phyloP scores from a whole-genome alignment of 2,113 vertebrate species.

The Centrocercus urophasianus region DNA sequence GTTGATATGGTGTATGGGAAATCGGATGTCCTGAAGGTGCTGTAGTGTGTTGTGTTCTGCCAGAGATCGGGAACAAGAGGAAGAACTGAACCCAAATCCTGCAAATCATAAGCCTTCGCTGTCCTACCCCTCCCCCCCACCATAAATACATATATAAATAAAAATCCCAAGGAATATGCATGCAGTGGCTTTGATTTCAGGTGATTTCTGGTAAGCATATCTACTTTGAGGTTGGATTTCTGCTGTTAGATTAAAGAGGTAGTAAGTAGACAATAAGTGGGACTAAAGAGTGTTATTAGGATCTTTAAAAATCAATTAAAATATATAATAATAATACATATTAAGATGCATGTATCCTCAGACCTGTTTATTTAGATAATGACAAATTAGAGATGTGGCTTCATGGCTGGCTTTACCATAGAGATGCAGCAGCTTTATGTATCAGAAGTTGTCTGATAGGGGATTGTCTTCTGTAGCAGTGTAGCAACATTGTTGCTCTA shows the following conservation, averaged over 20 bases:
- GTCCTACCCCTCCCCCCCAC: too few species aligned
- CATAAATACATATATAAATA: neutral
- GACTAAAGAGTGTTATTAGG: neutral
- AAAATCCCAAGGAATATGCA: neutral
- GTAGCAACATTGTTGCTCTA: neutral
- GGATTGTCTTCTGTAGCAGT: neutral
- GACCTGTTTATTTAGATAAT: neutral
- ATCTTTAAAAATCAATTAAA: neutral
- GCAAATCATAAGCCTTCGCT: neutral
- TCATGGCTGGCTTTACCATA: neutral
- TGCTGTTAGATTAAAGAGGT: neutral
- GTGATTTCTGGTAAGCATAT: neutral
- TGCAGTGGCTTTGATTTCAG: neutral
- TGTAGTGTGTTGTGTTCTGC: rapidly evolving
- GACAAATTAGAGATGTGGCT: neutral
- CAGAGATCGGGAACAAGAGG: neutral
- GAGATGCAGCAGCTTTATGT: neutral
- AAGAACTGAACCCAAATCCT: neutral
- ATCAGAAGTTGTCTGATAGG: neutral
- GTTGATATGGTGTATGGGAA: neutral
- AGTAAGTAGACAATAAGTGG: neutral
- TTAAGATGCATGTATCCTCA: neutral
- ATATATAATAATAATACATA: neutral
- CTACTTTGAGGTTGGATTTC: neutral
- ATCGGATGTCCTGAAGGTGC: neutral